A percentile compares a stretch with the other conserved stretches of the same genome.
Evolutionary conservation across 35 echinoderm and acorn worm genomes (phyloP).

Genomic region (Holothuria glaberrima): DNA sequence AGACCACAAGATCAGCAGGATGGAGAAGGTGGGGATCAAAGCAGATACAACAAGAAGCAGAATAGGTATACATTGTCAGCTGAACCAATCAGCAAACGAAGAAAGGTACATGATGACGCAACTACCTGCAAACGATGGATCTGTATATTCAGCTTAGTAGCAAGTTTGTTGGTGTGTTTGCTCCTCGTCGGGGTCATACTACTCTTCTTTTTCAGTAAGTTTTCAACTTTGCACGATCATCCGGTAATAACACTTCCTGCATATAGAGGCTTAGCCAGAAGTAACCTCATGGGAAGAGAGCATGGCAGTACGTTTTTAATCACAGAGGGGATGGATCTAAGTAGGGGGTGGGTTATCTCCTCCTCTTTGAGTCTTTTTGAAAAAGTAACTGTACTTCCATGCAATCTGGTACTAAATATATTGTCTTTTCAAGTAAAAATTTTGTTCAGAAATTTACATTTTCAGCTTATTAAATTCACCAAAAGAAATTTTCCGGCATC

Average conservation of each 20-base stretch:
- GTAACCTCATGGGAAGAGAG: too few relatives aligned
- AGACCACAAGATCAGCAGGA: neutral
- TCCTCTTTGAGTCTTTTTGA: neutral
- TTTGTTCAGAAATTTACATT: too few relatives aligned
- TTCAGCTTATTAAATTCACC: too few relatives aligned
- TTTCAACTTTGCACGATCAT: neutral
- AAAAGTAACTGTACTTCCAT: neutral
- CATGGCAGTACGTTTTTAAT: too few relatives aligned
- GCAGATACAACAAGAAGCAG: neutral
- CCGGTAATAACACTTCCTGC: neutral
- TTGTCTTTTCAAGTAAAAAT: too few relatives aligned
- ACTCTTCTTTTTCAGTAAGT: constrained; percentile 34
- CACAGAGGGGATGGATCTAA: neutral
- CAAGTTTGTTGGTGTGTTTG: neutral
- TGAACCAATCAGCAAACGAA: neutral
- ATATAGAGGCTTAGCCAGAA: too few relatives aligned
- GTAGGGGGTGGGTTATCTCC: neutral
- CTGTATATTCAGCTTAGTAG: neutral
- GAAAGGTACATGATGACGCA: neutral
- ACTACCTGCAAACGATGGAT: neutral
- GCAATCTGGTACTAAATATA: too few relatives aligned
- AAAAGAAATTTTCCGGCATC: too few relatives aligned
- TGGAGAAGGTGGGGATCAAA: neutral
- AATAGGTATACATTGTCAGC: neutral
- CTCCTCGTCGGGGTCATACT: neutral